Base-by-base conservation (phyloP, 2,797 vertebrate species). In the Acanthurus leucopareius region DNA sequence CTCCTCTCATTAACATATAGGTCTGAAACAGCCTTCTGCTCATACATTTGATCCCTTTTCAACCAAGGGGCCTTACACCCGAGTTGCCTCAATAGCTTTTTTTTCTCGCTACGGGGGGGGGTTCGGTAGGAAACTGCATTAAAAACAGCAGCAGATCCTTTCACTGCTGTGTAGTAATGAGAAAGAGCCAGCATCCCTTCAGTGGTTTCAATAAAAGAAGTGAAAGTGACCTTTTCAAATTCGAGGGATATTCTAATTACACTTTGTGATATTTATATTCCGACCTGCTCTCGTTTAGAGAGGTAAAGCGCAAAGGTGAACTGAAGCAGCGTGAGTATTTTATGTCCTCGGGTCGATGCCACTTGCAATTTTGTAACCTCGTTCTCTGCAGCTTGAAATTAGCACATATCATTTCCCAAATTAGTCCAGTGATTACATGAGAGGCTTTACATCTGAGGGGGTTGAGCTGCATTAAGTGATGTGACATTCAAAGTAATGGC, bases 21-120 rank as follows among this genome's bases (percentile, higher is more conserved):
- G 52, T 84, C 84, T 88, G 57, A 88, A 87, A 79, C 81, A 66
- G 86, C 69, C 75, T 58, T 80, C 75, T 73, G 62, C 88, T 87
- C 70, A 65, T 85, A 66, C 81, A 75, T 88, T 90, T 89, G 85
- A 86, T 91, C 83, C 61, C 86, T 82, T 92, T 90, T 90, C 84
- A 88, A 61, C 56, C 16, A 69, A 61, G 85, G 83, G 84, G 88
- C 86, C 88, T 82, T 65, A 83, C 73, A 81, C 62, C 80, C 74
- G 15, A 80, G 73, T 65, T 47, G 56, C 53, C 82, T 91, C 77
- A 92, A 92, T 77, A 79, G 90, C 79, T 75, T 92, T 89, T 89
- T 89, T 91, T 77, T 59, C 67, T 83, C 77, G 40, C 82, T 75
- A 59, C 72, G 49, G 82, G 82, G 49, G 82, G 82, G 74, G 74